Evolutionary conservation across 2,888 invertebrate species (phyloP), one percentile per base, ranked within the genome.

Genomic region (Sericinus montela): DNA sequence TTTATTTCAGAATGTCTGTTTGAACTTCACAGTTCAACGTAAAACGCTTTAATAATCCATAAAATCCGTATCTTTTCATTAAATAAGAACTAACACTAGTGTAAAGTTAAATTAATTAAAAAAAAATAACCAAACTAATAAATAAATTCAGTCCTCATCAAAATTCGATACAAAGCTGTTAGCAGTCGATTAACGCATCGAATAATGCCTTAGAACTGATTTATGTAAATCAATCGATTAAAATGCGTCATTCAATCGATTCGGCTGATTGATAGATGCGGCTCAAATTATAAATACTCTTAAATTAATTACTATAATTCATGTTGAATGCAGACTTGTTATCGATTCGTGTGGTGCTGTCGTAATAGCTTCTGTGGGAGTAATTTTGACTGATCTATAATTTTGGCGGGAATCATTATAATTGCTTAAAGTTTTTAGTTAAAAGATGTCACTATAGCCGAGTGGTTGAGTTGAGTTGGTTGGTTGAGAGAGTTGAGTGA

Each of bases 161-260:
- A 9, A 25, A 14, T 7, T 40, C 15, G 14, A 14, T 16, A 45
- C 28, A 11, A 34, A 9, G 16, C 39, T 41, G 46, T 47, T 47
- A 47, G 41, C 46, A 42, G 19, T 13, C 35, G 25, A 3, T 40
- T 32, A 30, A 32, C 19, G 16, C 35, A 30, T 48, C 37, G 32
- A 43, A 48, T 36, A 30, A 42, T 48, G 30, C 30, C 15, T 48
- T 30, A 7, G 16, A 38, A 30, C 25, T 38, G 32, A 48, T 48
- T 48, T 57, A 59, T 64, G 61, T 46, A 56, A 64, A 62, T 58
- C 41, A 47, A 52, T 58, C 58, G 55, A 64, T 61, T 59, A 52
- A 57, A 57, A 63, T 59, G 55, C 58, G 55, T 23, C 38, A 32
- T 57, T 52, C 48, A 56, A 62, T 61, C 58, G 58, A 58, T 58